Evolutionary conservation across 2,797 vertebrate species (phyloP).

Genomic region (Karalla daura): DNA sequence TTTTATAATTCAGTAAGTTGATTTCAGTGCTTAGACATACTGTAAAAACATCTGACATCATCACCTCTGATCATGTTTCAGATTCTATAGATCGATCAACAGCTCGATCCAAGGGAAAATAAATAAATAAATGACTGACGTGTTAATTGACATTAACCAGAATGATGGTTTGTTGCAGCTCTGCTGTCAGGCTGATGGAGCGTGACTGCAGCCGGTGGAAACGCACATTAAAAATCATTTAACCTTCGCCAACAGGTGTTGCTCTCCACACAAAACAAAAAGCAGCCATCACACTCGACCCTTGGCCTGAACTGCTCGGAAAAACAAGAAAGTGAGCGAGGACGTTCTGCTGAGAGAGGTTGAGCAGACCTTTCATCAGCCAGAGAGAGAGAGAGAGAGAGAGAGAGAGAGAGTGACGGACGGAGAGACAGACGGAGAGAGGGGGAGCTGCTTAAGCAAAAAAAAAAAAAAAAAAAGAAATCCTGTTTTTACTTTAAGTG

Average conservation of each 20-base stretch:
- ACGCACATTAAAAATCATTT: conserved; percentile 56
- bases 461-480: conserved; percentile 32
- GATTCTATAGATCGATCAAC: no score
- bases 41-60: no score
- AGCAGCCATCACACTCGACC: conserved; percentile 32
- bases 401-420: not conserved
- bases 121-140: no score
- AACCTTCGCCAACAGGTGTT: conserved; percentile 57
- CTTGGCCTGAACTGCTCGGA: conserved; percentile 7
- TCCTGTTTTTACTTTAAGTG: conserved; percentile 59
- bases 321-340: conserved; percentile 2
- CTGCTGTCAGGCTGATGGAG: conserved; percentile 41
- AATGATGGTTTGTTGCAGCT: no score
- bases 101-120: no score
- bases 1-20: no score
- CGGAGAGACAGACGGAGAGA: not conserved
- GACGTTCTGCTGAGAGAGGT: not conserved
- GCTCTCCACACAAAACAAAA: conserved; percentile 27
- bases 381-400: not conserved
- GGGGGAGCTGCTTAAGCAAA: conserved; percentile 27
- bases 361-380: conserved; percentile 33
- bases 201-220: conserved; percentile 36
- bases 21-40: no score
- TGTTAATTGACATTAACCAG: no score
- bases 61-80: no score